Base-by-base conservation (phyloP, 2,113 vertebrate species). In the Vulpes ferrilata region DNA sequence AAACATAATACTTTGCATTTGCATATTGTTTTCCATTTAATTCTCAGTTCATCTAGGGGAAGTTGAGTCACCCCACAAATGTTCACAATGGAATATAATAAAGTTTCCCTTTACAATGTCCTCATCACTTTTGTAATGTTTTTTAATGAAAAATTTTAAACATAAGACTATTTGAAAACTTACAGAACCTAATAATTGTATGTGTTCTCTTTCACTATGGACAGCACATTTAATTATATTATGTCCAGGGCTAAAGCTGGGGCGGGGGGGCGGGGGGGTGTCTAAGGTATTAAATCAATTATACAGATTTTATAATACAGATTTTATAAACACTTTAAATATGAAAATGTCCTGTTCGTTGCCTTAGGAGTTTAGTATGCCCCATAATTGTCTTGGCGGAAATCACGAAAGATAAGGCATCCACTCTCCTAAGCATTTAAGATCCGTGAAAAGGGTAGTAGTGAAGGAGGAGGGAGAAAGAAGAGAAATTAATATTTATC, bases 81-180 rank as follows among this genome's bases (percentile, higher is more conserved):
- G 43, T 48, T 92, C 25, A 59, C 43, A 84, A 60, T 62, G 65
- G 27, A 64, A 48, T 76, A 85, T 85, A 92, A 60, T 35, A 59
- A 78, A 84, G 10, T 38, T 90, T 91, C 25, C 20, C 11, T 95
- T 88, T 91, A 80, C 13, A 91, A 59, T 85, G 57, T 27, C 60
- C 27, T 76, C 55, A 79, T 94, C 23, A 74, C 30, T 93, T 92
- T 89, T 85, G 8, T n/a, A 81, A 55, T 4, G 78, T 76, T 74
- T 78, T 91, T 78, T n/a, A 13, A 60, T 82, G 69, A 95, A 90
- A 87, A 79, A 38, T 38, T 84, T 96, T 71, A 89, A 95, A 51
- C 11, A 53, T 43, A 60, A 81, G 43, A 78, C 43, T 76, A 27
- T 51, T 48, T 76, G 43, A 78, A 95, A 85, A 23, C 89, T 74